These are phyloP conservation scores for Trichosurus vulpecula DNA, from an alignment of 2,797 vertebrate species.

Conservation along the genomic window DNA sequence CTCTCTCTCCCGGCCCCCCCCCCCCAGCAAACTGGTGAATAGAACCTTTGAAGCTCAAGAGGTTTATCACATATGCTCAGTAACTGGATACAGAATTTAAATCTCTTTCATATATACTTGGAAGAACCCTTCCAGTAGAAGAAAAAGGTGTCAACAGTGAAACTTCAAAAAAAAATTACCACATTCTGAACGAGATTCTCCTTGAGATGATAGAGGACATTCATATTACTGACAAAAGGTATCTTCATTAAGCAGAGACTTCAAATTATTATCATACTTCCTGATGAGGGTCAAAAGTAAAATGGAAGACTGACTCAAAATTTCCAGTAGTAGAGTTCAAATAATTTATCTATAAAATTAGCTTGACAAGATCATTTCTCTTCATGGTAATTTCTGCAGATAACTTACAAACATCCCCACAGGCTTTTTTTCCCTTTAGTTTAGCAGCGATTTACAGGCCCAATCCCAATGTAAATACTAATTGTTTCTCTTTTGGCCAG, in stretches of 20 bases:
- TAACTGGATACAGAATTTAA: conserved; percentile 24
- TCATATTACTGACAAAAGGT: not conserved
- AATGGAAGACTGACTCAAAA: not conserved
- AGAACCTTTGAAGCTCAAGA: not conserved
- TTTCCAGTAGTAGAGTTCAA: not conserved
- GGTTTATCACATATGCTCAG: conserved; percentile 13
- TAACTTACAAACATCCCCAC: not conserved
- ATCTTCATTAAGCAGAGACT: not conserved
- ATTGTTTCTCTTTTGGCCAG: too few relatives aligned
- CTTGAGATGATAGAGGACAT: not conserved
- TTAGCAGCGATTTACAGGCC: not conserved
- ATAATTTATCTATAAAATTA: not conserved
- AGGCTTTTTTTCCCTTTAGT: not conserved
- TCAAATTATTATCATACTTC: not conserved
- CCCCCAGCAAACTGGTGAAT: not conserved
- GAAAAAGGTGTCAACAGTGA: conserved; percentile 15
- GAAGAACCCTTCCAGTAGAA: not conserved
- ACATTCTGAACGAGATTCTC: not conserved
- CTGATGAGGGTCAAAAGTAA: not conserved
- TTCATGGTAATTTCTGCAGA: not conserved
- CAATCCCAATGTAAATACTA: not conserved
- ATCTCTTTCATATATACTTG: conserved; percentile 18
- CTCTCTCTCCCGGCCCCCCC: not conserved
- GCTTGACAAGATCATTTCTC: not conserved
- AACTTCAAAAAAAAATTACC: not conserved